These are phyloP conservation scores for Drosophila anomelani DNA, from an alignment of 2,888 invertebrate genomes.

Conservation along the genomic window DNA sequence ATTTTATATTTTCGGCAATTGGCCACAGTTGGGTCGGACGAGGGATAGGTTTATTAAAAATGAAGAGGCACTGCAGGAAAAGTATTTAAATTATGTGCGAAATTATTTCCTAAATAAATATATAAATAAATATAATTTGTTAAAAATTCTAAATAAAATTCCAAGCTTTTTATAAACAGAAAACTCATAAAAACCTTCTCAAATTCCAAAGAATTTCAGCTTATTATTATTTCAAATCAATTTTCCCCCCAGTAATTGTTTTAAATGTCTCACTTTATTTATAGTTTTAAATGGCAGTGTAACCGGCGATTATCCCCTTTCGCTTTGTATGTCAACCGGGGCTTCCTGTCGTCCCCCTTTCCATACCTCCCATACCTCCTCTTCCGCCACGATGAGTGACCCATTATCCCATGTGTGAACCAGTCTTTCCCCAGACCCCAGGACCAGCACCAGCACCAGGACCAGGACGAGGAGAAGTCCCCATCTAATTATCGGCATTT, in stretches of 20 bases:
- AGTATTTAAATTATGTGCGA: not conserved
- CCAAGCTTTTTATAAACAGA: not conserved
- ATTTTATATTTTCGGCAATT: conserved; percentile 58
- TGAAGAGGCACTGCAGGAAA: conserved; percentile 5
- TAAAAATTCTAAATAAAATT: not conserved
- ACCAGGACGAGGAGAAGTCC: not conserved
- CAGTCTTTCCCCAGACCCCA: conserved; percentile 22
- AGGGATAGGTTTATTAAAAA: conserved; percentile 1
- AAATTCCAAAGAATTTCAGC: fast-evolving
- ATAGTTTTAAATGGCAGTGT: conserved; percentile 18
- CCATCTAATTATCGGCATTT: conserved; percentile 72
- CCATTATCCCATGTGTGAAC: conserved; percentile 46
- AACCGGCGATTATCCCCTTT: conserved; percentile 27
- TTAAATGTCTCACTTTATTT: conserved; percentile 17
- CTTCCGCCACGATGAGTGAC: conserved; percentile 13
- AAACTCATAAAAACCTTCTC: too few relatives aligned
- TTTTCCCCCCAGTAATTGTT: not conserved
- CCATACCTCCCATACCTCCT: not conserved
- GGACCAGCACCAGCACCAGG: not conserved
- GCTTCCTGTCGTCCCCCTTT: conserved; percentile 16
- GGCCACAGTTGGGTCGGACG: conserved; percentile 38
- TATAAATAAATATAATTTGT: too few relatives aligned
- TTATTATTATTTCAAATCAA: not conserved
- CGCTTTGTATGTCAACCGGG: conserved; percentile 37
- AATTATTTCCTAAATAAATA: not conserved